These are phyloP conservation scores for Diachasma alloeum DNA, from an alignment of 1,140 invertebrate genomes.

Conservation along the genomic window DNA sequence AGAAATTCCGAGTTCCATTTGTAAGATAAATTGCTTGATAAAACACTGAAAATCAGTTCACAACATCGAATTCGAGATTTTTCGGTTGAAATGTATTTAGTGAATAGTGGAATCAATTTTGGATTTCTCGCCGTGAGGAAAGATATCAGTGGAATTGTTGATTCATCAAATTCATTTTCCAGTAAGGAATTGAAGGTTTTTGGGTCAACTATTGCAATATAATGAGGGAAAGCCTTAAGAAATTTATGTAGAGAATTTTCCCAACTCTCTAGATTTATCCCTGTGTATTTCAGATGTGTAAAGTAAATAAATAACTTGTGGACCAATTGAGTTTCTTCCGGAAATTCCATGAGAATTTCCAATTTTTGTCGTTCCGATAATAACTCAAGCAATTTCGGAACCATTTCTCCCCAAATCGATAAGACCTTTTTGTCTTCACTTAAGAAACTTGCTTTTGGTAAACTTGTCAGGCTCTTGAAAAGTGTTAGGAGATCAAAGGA, in stretches of 20 bases:
- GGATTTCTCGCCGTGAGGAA: constrained; percentile 46
- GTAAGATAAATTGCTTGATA: constrained; percentile 46
- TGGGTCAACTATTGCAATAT: constrained; percentile 59
- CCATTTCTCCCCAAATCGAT: constrained; percentile 45
- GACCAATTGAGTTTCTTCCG: background rate
- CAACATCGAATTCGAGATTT: constrained; percentile 38
- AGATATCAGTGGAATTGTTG: constrained; percentile 44
- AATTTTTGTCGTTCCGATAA: constrained; percentile 17
- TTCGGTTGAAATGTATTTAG: constrained; percentile 39
- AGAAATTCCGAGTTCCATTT: constrained; percentile 52
- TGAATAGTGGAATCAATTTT: constrained; percentile 42
- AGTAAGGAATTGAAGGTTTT: constrained; percentile 45
- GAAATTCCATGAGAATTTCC: constrained; percentile 14
- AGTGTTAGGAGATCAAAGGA: constrained; percentile 35
- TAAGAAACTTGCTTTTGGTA: constrained; percentile 39
- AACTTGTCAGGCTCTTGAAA: constrained; percentile 36
- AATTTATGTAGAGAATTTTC: constrained; percentile 67
- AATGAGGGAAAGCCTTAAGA: constrained; percentile 69
- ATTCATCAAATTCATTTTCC: constrained; percentile 33
- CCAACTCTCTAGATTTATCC: constrained; percentile 63
- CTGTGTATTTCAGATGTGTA: constrained; percentile 39
- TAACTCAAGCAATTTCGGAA: constrained; percentile 47
- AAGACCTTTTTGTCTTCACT: constrained; percentile 38
- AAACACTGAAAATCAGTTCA: constrained; percentile 49
- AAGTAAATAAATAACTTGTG: constrained; percentile 38